Percentiles rank a stretch among this genome's conserved stretches.
phyloP scores from a whole-genome alignment of 2,113 vertebrate species.

The Petroica traversi region DNA sequence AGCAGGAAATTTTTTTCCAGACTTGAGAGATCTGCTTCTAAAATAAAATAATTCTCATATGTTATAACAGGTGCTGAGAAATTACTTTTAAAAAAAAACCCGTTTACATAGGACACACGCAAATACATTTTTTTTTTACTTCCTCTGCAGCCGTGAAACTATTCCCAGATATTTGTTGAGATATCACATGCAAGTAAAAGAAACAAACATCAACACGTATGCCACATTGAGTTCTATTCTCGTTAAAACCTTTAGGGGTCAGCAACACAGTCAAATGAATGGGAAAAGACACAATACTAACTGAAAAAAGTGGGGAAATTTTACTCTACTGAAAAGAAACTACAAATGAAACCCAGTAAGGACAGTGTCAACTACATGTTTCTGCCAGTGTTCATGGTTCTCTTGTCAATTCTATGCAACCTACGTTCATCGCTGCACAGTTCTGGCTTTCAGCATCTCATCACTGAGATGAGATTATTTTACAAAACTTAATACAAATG shows the following conservation, averaged over 20 bases:
- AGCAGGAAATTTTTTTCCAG: not conserved
- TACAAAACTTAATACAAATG: not conserved
- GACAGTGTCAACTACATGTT: not conserved
- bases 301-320: not conserved
- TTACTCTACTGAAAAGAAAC: not conserved
- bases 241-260: not conserved
- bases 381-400: not conserved
- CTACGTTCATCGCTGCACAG: not conserved
- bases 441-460: not conserved
- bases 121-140: slow-evolving; percentile 26
- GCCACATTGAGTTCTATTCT: slow-evolving; percentile 1
- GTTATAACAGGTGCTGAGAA: slow-evolving; percentile 35
- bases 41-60: slow-evolving; percentile 14
- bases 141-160: slow-evolving; percentile 59
- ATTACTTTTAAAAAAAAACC: not conserved
- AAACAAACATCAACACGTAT: slow-evolving; percentile 39
- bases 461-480: not conserved
- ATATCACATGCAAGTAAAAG: slow-evolving; percentile 23
- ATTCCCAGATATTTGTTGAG: slow-evolving; percentile 51
- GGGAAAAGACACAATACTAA: not conserved
- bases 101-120: slow-evolving; percentile 8
- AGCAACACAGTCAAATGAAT: not conserved
- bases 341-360: not conserved
- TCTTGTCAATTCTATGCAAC: not conserved
- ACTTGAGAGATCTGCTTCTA: not conserved